phyloP scores from a whole-genome alignment of 2,888 invertebrate genomes.

The Atherix ibis region DNA sequence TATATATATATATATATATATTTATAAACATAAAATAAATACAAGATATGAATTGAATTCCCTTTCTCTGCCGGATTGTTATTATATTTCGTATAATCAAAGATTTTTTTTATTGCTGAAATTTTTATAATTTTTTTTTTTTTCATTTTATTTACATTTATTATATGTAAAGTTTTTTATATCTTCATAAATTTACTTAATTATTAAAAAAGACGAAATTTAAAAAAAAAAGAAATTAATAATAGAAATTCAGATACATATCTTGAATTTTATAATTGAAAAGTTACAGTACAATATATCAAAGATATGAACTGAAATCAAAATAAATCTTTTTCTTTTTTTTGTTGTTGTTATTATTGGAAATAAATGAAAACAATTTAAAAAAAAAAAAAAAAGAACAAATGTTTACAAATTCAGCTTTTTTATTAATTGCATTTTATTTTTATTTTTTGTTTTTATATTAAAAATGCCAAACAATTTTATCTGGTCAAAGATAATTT shows the following conservation, averaged over 20 bases:
- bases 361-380: no score
- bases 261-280: constrained; percentile 9
- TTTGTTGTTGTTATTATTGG: no score
- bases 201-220: neutral
- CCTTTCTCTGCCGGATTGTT: constrained; percentile 10
- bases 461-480: no score
- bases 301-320: no score
- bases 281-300: neutral
- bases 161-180: neutral
- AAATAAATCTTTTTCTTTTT: no score
- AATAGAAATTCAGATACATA: constrained; percentile 10
- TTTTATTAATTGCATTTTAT: no score
- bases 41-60: constrained; percentile 11
- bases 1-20: no score
- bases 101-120: neutral
- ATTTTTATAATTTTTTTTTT: neutral
- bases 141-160: neutral
- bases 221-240: neutral
- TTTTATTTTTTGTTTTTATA: no score
- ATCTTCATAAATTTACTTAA: neutral
- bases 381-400: no score
- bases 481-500: no score
- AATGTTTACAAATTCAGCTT: no score
- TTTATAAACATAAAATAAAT: constrained; percentile 10
- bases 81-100: no score